Evolutionary conservation across 2,888 invertebrate genomes (phyloP).

Genomic region (Agrochola lychnidis): DNA sequence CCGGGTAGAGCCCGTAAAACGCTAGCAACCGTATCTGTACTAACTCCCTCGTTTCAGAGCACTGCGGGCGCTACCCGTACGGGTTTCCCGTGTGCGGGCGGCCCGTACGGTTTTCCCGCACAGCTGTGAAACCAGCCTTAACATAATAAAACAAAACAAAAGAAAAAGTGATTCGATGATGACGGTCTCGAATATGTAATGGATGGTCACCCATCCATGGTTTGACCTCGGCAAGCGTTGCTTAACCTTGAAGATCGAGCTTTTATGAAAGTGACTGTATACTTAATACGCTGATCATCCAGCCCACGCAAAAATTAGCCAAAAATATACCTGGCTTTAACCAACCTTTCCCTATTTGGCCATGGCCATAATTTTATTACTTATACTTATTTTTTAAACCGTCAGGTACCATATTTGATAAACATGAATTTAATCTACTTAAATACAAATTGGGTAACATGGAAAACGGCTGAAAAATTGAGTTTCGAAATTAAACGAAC

Average conservation of each 20-base stretch:
- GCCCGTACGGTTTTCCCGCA: too few species aligned
- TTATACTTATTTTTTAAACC: constrained; percentile 10
- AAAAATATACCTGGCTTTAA: not conserved
- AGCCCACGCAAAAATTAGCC: not conserved
- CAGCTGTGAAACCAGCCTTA: too few species aligned
- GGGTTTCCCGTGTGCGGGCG: too few species aligned
- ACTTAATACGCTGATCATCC: not conserved
- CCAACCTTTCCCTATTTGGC: too few species aligned
- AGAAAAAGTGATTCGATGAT: too few species aligned
- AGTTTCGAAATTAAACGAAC: constrained; percentile 23
- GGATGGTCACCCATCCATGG: too few species aligned
- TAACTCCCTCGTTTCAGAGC: too few species aligned
- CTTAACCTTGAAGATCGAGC: not conserved
- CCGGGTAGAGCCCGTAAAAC: too few species aligned
- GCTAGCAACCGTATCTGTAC: too few species aligned
- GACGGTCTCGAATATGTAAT: too few species aligned
- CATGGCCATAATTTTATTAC: not conserved
- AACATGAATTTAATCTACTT: constrained; percentile 18
- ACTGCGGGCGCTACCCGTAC: too few species aligned
- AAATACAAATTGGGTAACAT: constrained; percentile 19
- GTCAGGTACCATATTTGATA: not conserved
- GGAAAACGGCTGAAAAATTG: constrained; percentile 13
- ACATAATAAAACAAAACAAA: too few species aligned
- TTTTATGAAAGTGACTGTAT: not conserved
- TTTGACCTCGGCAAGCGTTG: not conserved